These are phyloP conservation scores for Sphenopsis melanotis DNA, from an alignment of 2,797 vertebrate species.

Conservation along the genomic window DNA sequence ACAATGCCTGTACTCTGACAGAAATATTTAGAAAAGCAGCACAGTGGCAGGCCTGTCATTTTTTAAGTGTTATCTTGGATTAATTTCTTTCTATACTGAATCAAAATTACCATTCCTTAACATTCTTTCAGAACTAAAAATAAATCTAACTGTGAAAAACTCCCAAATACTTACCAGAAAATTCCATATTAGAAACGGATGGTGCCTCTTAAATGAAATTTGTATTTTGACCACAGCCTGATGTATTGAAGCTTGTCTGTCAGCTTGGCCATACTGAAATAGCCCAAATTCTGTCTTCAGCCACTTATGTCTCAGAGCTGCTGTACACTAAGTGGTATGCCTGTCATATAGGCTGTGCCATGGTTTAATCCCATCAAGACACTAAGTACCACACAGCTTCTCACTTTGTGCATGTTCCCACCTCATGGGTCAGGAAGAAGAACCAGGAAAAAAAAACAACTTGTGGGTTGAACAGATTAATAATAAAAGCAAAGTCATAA, in stretches of 20 bases:
- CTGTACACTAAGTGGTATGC: neutral
- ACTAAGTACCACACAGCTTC: neutral
- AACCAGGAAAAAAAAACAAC: neutral
- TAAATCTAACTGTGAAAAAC: neutral
- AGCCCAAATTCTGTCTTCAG: neutral
- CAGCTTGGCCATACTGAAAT: neutral
- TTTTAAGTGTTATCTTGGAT: neutral
- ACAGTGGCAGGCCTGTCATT: neutral
- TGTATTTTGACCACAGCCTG: neutral
- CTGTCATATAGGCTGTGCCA: neutral
- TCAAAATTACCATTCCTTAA: neutral
- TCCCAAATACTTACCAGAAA: neutral
- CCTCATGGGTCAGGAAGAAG: neutral
- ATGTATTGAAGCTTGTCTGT: neutral
- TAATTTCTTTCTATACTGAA: neutral
- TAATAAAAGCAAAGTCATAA: neutral
- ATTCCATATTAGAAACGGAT: neutral
- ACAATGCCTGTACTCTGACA: neutral
- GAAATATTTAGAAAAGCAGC: slow-evolving; percentile 3
- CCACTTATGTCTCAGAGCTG: neutral
- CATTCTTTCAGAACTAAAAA: neutral
- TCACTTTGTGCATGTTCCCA: accelerated
- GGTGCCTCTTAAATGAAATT: neutral
- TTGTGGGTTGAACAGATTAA: neutral
- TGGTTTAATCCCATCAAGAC: neutral